phyloP scores from a whole-genome alignment of 2,888 invertebrate genomes.

The Pemphredon lugubris region DNA sequence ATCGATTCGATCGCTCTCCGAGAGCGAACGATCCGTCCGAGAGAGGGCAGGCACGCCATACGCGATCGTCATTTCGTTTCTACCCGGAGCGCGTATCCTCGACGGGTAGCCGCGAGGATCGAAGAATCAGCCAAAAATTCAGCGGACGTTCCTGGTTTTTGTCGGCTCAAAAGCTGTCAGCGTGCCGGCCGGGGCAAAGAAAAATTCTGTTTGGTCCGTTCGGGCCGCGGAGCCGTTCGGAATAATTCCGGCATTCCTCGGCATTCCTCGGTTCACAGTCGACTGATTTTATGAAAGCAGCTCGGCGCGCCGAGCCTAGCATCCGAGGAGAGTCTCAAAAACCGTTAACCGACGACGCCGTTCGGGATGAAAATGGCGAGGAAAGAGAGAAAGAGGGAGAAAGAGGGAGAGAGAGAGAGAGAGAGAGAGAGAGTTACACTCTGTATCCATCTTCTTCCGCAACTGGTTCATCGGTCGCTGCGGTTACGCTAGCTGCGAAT shows the following conservation, averaged over 20 bases:
- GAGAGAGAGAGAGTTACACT: background rate
- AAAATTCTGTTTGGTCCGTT: conserved; percentile 51
- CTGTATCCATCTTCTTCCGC: no score
- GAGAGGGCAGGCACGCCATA: background rate
- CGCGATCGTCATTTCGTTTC: conserved; percentile 1
- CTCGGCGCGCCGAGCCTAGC: background rate
- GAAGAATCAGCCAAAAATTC: conserved; percentile 58
- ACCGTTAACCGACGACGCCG: conserved; percentile 33
- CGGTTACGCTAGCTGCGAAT: conserved; percentile 50
- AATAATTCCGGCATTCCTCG: conserved; percentile 70
- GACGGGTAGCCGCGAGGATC: no score
- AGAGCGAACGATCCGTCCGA: background rate
- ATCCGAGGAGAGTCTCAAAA: background rate
- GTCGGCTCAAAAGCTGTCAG: conserved; percentile 47
- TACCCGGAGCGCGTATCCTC: background rate
- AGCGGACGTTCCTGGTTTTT: conserved; percentile 62
- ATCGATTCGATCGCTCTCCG: background rate
- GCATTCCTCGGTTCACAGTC: conserved; percentile 74
- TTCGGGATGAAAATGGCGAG: background rate
- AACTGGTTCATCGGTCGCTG: conserved; percentile 36
- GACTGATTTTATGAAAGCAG: conserved; percentile 73
- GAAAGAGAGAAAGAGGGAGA: background rate
- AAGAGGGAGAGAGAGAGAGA: background rate
- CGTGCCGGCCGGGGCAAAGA: conserved; percentile 39
- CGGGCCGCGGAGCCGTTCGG: conserved; percentile 39